Percentiles rank a stretch among this genome's conserved stretches.
Conservation (phyloP, 2,888 invertebrate genomes). For the Nomada flava region DNA sequence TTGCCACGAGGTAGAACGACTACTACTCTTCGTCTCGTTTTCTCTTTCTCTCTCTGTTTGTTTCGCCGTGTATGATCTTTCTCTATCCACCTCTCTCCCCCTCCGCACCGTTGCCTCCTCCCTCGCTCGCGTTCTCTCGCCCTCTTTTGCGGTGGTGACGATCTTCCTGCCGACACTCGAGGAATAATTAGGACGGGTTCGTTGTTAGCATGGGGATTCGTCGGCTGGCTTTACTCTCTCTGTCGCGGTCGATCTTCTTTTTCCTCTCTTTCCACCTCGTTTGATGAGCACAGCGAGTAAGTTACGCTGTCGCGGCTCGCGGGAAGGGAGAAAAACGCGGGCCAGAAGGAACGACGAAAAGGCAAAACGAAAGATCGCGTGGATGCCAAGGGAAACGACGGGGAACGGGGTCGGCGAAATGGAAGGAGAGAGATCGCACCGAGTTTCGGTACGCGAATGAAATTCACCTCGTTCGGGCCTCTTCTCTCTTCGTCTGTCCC, state of each 20-base stretch:
- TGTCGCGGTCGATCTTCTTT: slow-evolving; percentile 15
- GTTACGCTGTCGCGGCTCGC: slow-evolving; percentile 41
- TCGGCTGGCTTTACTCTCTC: slow-evolving; percentile 59
- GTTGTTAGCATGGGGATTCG: slow-evolving; percentile 77
- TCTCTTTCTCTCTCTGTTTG: slow-evolving; percentile 13
- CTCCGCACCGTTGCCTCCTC: slow-evolving; percentile 35
- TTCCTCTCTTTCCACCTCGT: slow-evolving; percentile 27
- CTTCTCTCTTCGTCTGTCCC: slow-evolving; percentile 15
- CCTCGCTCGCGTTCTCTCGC: slow-evolving; percentile 29
- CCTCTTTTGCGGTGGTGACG: slow-evolving; percentile 60
- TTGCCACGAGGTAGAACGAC: slow-evolving; percentile 70
- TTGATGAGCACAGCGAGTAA: slow-evolving; percentile 41
- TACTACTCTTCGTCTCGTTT: slow-evolving; percentile 45
- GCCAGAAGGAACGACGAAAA: slow-evolving; percentile 52
- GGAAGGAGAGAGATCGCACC: slow-evolving; percentile 35
- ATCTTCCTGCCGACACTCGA: slow-evolving; percentile 72
- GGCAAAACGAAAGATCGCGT: slow-evolving; percentile 59
- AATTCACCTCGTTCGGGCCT: slow-evolving; percentile 67
- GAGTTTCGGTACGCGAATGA: slow-evolving; percentile 69
- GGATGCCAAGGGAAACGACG: slow-evolving; percentile 38
- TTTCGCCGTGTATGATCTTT: slow-evolving; percentile 2
- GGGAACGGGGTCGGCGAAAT: not conserved
- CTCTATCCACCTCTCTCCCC: slow-evolving; percentile 10
- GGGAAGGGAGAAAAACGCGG: slow-evolving; percentile 42
- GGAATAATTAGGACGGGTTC: slow-evolving; percentile 78